A percentile compares a stretch with the other conserved stretches of the same genome.
phyloP scores from a whole-genome alignment of 2,113 vertebrate species.

The Trogon melanurus region DNA sequence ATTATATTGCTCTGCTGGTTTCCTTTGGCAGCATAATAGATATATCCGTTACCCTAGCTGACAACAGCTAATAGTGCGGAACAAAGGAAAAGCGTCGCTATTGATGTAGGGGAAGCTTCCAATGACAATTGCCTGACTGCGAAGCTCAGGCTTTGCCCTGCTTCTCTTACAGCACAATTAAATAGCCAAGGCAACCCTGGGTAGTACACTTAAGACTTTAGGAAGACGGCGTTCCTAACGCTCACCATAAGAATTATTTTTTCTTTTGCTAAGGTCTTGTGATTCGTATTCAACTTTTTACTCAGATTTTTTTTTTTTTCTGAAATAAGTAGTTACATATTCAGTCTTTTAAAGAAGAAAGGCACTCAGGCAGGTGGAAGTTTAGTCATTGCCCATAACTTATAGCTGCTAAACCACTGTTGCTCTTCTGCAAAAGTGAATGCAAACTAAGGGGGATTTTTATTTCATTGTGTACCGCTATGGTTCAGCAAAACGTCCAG shows the following conservation, averaged over 20 bases:
- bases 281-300: background rate
- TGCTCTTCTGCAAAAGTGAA: background rate
- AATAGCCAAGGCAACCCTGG: background rate
- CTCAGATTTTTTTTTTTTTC: background rate
- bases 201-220: background rate
- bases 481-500: background rate
- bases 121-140: background rate
- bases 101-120: background rate
- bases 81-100: background rate
- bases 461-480: background rate
- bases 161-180: background rate
- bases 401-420: background rate
- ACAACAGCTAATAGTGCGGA: constrained; percentile 38
- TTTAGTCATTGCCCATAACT: background rate
- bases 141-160: background rate
- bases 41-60: background rate
- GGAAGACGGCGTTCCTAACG: background rate
- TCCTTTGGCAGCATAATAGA: constrained; percentile 1
- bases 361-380: background rate
- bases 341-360: background rate
- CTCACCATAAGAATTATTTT: background rate
- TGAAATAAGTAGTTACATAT: background rate
- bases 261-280: background rate
- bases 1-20: constrained; percentile 19
- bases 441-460: background rate